phyloP scores from a whole-genome alignment of 2,113 vertebrate genomes.

The Murina feae region DNA sequence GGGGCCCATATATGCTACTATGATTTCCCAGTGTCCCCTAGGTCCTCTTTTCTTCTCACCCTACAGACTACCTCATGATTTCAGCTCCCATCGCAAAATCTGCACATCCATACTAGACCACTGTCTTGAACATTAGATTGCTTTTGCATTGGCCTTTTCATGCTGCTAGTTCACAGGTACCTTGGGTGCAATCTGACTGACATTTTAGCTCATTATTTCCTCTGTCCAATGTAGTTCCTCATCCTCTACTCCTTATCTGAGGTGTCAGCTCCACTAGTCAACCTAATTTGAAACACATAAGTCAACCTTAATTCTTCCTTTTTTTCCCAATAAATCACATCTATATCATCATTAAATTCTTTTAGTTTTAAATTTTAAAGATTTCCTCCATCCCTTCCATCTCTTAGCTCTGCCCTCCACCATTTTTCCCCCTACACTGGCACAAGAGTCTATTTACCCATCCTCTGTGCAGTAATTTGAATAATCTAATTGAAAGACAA shows the following conservation, averaged over 20 bases:
- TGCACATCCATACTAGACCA: background rate
- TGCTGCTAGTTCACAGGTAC: background rate
- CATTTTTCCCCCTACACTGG: background rate
- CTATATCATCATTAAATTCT: background rate
- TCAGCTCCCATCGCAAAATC: background rate
- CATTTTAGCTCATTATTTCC: background rate
- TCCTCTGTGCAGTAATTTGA: background rate
- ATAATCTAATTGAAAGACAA: background rate
- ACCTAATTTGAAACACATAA: background rate
- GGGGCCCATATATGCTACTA: background rate
- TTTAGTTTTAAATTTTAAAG: background rate
- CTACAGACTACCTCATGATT: background rate
- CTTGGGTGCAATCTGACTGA: rapidly evolving
- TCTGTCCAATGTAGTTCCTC: background rate
- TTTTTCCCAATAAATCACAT: background rate
- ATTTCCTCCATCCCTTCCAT: background rate
- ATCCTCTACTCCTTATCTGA: background rate
- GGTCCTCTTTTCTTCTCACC: background rate
- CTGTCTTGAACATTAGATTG: background rate
- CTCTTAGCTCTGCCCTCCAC: background rate
- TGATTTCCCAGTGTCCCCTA: background rate
- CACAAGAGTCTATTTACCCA: background rate
- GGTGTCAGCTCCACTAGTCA: background rate
- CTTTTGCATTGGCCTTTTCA: background rate
- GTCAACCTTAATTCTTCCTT: background rate